Evolutionary conservation across 2,888 invertebrate species (phyloP), one percentile per base, ranked within the genome.

Genomic region (Protonemura montana): DNA sequence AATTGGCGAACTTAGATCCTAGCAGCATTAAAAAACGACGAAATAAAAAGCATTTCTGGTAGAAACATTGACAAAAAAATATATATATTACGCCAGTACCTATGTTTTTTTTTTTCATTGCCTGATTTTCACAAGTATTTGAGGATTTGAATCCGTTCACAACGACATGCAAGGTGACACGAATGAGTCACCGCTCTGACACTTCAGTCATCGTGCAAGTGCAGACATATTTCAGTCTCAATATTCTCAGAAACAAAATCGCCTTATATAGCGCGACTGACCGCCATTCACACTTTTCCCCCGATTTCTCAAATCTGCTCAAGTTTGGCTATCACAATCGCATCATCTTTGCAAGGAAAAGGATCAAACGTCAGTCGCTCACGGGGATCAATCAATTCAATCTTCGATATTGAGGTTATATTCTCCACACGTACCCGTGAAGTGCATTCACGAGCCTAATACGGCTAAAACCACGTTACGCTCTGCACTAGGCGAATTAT

Each of bases 311-410:
- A 59, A 59, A 59, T 59, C 21, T 10, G 59, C 59, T 10, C 59
- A 59, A 59, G 16, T 59, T 59, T 59, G 59, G 59, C 59, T 59
- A 59, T 59, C 59, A 59, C 59, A 59, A 2, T 21, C 7, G 7
- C 59, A 59, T 13, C 59, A 59, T 59, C 59, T 59, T 35, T 35
- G 35, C 5, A 10, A 35, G 35, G 35, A 35, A 59, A 21, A 59
- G 59, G 16, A 59, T n/a, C n/a, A 59, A 59, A 59, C 59, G 59
- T 59, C 59, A 59, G 16, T 59, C 16, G 21, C 16, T 59, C n/a
- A 59, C 59, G 21, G 59, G 59, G 59, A 59, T 59, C 59, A 59
- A 59, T 59, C 59, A 59, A 59, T n/a, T n/a, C 59, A 59, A 59
- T 59, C 59, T 59, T 21, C 59, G 59, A 21, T 59, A 59, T 59